Percentiles rank a stretch among this genome's conserved stretches.
These are phyloP conservation scores for Natrix natrix DNA, from an alignment of 2,797 vertebrate genomes.

Conservation along the genomic window DNA sequence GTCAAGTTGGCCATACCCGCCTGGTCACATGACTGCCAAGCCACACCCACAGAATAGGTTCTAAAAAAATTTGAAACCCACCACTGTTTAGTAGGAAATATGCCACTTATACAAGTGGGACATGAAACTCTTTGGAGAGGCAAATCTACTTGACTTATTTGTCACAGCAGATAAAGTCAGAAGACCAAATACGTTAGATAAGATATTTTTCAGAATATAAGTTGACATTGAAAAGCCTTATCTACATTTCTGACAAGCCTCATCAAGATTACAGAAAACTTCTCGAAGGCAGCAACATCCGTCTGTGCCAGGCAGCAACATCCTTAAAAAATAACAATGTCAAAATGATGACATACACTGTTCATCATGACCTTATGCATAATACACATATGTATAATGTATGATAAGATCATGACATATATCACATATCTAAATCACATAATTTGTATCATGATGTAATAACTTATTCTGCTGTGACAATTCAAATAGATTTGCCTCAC, in stretches of 20 bases:
- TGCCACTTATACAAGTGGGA: not conserved
- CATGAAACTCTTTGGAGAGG: not conserved
- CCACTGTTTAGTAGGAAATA: not conserved
- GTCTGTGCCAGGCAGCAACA: not conserved
- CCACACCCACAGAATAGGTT: too few relatives aligned
- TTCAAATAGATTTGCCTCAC: not conserved
- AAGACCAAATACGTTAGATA: not conserved
- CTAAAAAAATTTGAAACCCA: too few relatives aligned
- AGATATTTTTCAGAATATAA: not conserved
- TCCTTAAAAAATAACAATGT: not conserved
- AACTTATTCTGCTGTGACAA: not conserved
- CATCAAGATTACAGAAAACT: not conserved
- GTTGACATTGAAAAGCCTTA: not conserved
- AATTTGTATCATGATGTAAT: not conserved
- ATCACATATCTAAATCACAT: not conserved
- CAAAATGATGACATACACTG: not conserved
- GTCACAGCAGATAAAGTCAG: not conserved
- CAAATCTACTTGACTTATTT: not conserved
- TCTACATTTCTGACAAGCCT: not conserved
- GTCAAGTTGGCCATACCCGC: too few relatives aligned
- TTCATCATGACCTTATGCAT: not conserved
- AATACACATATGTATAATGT: not conserved
- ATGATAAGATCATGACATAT: not conserved
- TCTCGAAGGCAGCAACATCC: not conserved
- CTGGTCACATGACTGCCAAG: too few relatives aligned